Percentiles rank a stretch among this genome's conserved stretches.
Evolutionary conservation across 2,113 vertebrate genomes (phyloP).

Genomic region (Salvelinus fontinalis): DNA sequence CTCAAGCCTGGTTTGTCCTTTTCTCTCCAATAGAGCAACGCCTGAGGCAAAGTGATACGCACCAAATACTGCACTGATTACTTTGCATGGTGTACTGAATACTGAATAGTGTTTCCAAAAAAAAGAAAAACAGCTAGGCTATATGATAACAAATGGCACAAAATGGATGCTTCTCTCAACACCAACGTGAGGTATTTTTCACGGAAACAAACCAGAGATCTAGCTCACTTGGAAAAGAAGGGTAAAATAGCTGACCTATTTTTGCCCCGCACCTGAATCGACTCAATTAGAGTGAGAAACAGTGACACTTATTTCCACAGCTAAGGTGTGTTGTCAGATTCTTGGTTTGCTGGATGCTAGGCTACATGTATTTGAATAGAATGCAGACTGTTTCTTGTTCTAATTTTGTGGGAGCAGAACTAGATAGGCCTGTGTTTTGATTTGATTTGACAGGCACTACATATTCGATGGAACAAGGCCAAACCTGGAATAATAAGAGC

Average conservation of each 20-base stretch:
- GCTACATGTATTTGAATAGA: background rate
- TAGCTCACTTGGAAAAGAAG: no score
- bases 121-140: background rate
- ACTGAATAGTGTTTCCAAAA: background rate
- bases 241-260: no score
- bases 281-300: no score
- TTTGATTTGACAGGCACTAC: background rate
- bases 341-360: no score
- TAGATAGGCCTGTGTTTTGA: background rate
- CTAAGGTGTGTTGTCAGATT: no score
- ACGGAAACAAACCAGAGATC: no score
- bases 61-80: background rate
- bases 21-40: no score
- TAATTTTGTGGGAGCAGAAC: background rate
- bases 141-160: no score
- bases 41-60: background rate
- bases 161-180: no score
- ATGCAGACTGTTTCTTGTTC: background rate
- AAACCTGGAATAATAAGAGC: background rate
- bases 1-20: background rate
- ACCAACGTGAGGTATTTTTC: no score
- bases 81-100: background rate
- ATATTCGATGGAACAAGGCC: background rate
- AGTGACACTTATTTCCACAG: no score
- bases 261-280: no score